Percentiles rank a stretch among this genome's conserved stretches.
phyloP scores from a whole-genome alignment of 2,888 invertebrate species.

The Encarsia formosa region DNA sequence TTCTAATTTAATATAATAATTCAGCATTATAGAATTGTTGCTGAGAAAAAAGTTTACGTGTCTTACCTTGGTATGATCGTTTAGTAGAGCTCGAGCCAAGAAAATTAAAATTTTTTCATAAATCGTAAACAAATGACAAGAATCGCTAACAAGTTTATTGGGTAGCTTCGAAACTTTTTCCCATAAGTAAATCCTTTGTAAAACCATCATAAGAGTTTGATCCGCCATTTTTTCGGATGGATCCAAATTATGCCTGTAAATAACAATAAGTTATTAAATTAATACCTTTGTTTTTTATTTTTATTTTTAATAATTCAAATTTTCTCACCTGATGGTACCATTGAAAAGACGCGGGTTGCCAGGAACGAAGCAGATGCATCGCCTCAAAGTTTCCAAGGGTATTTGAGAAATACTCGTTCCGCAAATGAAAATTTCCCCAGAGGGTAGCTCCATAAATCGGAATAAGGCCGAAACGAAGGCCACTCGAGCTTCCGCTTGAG shows the following conservation, averaged over 20 bases:
- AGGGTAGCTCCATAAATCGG: slow-evolving; percentile 32
- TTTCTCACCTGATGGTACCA: slow-evolving; percentile 31
- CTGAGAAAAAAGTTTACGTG: too few species aligned
- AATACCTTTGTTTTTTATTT: not conserved
- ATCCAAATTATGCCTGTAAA: slow-evolving; percentile 34
- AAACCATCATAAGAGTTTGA: slow-evolving; percentile 30
- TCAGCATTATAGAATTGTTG: too few species aligned
- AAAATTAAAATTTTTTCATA: slow-evolving; percentile 34
- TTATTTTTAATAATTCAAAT: not conserved
- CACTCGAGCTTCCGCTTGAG: slow-evolving; percentile 25
- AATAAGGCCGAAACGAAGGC: slow-evolving; percentile 33
- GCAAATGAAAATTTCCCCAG: slow-evolving; percentile 34
- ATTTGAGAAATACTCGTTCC: slow-evolving; percentile 30
- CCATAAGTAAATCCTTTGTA: slow-evolving; percentile 36
- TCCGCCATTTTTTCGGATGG: slow-evolving; percentile 29
- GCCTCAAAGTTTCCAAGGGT: slow-evolving; percentile 30
- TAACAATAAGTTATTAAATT: not conserved
- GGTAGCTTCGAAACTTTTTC: slow-evolving; percentile 34
- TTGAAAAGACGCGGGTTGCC: slow-evolving; percentile 33
- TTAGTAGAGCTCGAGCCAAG: slow-evolving; percentile 34
- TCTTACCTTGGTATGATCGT: slow-evolving; percentile 29
- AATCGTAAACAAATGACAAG: slow-evolving; percentile 30
- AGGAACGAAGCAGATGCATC: slow-evolving; percentile 34
- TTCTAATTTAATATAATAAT: too few species aligned
- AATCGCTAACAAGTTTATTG: slow-evolving; percentile 33